Evolutionary conservation across 2,888 invertebrate genomes (phyloP).

Genomic region (Drosophila cognata): DNA sequence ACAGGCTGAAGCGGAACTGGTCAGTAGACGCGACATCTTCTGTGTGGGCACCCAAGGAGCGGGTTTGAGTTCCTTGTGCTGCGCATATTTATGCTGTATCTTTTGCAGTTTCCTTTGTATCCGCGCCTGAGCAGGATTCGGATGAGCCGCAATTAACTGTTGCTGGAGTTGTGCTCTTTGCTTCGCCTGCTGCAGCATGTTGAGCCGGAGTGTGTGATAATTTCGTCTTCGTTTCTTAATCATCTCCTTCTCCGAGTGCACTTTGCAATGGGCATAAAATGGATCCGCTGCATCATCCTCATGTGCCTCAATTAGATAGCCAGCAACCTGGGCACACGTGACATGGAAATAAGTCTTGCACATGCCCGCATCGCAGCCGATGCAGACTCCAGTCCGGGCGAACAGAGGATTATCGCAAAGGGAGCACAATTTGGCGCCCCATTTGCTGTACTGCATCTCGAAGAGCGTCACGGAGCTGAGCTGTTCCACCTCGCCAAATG

Average conservation of each 20-base stretch:
- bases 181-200: constrained; percentile 89
- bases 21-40: constrained; percentile 95
- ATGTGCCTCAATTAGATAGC: constrained; percentile 95
- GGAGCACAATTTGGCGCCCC: constrained; percentile 97
- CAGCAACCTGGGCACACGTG: constrained; percentile 98
- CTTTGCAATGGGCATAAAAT: constrained; percentile 97
- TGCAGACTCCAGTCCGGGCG: constrained; percentile 96
- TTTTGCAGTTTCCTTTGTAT: constrained; percentile 93
- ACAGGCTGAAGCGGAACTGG: constrained; percentile 95
- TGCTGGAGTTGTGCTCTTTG: constrained; percentile 68
- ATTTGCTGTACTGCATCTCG: constrained; percentile 98
- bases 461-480: constrained; percentile 96
- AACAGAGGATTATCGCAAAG: constrained; percentile 95
- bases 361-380: constrained; percentile 99
- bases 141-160: constrained; percentile 72
- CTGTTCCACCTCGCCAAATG: constrained; percentile 97
- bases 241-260: constrained; percentile 96
- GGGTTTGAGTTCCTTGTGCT: constrained; percentile 90
- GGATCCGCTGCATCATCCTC: constrained; percentile 98
- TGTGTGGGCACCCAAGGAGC: constrained; percentile 97
- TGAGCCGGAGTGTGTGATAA: constrained; percentile 93
- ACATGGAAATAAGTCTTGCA: constrained; percentile 99
- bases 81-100: constrained; percentile 93
- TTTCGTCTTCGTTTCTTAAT: constrained; percentile 92
- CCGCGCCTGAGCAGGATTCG: constrained; percentile 89